Evolutionary conservation across 2,888 invertebrate species (phyloP), one percentile per base, ranked within the genome.

Genomic region (Cataglyphis rosenhaueri): DNA sequence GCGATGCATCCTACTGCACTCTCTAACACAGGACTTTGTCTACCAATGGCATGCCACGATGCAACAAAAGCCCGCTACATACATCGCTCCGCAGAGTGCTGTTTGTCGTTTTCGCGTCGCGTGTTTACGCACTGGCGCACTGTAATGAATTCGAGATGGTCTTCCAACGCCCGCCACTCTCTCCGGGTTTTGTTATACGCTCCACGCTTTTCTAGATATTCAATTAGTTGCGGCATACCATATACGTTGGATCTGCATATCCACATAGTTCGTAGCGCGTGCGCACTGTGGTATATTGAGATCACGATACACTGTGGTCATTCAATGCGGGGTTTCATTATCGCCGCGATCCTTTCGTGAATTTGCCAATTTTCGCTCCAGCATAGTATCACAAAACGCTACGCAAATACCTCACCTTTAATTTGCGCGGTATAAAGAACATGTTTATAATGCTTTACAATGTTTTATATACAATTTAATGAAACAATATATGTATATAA

Each of bases 111-210:
- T 81, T 74, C 68, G 62, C 71, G 57, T 83, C 68, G 78, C 61
- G 64, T 59, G 73, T 66, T 83, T 65, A 66, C 70, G 64, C 78
- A 61, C 59, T 35, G 82, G 71, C 78, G 76, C 82, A 59, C 52
- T 41, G 66, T 85, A 78, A 83, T 78, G 84, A 83, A 82, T 85
- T 74, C 71, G 71, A 79, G 71, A 71, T 78, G 68, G 66, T 61
- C 78, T 76, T 78, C 76, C 82, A 38, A 48, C 78, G 65, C 62
- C 52, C 73, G 62, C 12, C 57, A 52, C 41, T 61, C 76, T 25
- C 76, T 25, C 18, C n/a, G 52, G 78, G 57, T 68, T 66, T 78
- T 78, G 76, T 79, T 61, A 35, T n/a, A 52, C 35, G 21, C 48
- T 61, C 59, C 44, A 25, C 70, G 44, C 32, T 79, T 59, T 59